Evolutionary conservation across 1,140 invertebrate species (phyloP), one percentile per base, ranked within the genome.

Genomic region (Drosophila virilis): DNA sequence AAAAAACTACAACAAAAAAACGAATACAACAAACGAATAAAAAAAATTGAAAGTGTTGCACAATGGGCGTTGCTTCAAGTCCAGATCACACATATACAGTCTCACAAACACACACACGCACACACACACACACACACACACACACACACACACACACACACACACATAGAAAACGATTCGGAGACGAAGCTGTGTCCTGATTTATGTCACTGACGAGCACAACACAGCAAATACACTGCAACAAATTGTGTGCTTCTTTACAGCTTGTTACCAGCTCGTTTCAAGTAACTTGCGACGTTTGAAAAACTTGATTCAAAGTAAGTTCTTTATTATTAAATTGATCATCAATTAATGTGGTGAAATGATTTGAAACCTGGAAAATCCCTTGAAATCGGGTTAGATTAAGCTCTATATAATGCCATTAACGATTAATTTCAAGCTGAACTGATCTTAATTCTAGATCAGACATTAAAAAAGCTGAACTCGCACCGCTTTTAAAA

Each of bases 31-130:
- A 58, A 65, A 50, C 46, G 54, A 72, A 65, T 60, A 88, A 88
- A 86, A 86, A 86, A 81, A 88, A 90, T 73, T 54, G 84, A 84
- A 89, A 89, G 84, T 89, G 83, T 89, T 83, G 83, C 80, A 84
- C 77, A 78, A 88, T 89, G 84, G 84, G 84, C 84, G 84, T 89
- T 84, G 84, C 80, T 89, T 64, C 84, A 77, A 80, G 77, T 75
- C 69, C 59, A 65, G 43, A 51, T 55, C 68, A 82, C 61, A 77
- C 60, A 67, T 1, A 17, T 17, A 17, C 17, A 17, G 17, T 1
- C 17, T 17, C 17, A 17, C 61, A 77, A 55, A 67, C 72, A 67
- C 57, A 66, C 50, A 59, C 37, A 43, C 51, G 51, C 58, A 42
- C 33, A 57, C 61, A 72, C 33, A 64, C 50, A 55, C 58, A 42